These are phyloP conservation scores for Muscidifurax raptorellus DNA, from an alignment of 1,140 invertebrate species.

Conservation along the genomic window DNA sequence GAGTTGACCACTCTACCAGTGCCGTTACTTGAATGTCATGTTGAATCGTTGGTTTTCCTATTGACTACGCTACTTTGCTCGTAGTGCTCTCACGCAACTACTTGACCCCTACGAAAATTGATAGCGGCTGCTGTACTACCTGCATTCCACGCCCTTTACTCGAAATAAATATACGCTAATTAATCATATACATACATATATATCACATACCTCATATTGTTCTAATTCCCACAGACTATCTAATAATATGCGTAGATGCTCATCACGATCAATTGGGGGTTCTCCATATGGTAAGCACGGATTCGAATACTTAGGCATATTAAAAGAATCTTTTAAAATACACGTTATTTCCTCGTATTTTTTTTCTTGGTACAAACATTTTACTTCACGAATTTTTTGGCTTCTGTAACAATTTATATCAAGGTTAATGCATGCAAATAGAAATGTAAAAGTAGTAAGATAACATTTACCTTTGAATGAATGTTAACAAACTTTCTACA, in stretches of 20 bases:
- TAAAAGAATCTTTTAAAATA: constrained; percentile 81
- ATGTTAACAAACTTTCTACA: constrained; percentile 73
- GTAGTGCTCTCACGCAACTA: too few relatives aligned
- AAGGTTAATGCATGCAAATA: constrained; percentile 24
- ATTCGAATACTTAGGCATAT: constrained; percentile 70
- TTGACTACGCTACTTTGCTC: too few relatives aligned
- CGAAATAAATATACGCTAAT: too few relatives aligned
- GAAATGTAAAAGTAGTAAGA: constrained; percentile 53
- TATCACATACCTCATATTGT: constrained; percentile 67
- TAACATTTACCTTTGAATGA: constrained; percentile 70
- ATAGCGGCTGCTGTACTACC: too few relatives aligned
- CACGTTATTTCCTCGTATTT: constrained; percentile 80
- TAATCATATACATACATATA: too few relatives aligned
- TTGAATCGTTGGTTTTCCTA: too few relatives aligned
- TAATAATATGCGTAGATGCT: constrained; percentile 80
- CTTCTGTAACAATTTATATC: constrained; percentile 66
- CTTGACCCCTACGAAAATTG: too few relatives aligned
- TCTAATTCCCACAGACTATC: constrained; percentile 82
- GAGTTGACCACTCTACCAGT: too few relatives aligned
- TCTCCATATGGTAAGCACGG: constrained; percentile 61
- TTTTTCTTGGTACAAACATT: constrained; percentile 79
- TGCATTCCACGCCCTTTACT: too few relatives aligned
- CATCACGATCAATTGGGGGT: constrained; percentile 73
- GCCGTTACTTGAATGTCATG: too few relatives aligned
- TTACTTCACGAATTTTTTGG: constrained; percentile 76